Evolutionary conservation across 2,797 vertebrate genomes (phyloP).

Genomic region (Enteromius thamalakanensis): DNA sequence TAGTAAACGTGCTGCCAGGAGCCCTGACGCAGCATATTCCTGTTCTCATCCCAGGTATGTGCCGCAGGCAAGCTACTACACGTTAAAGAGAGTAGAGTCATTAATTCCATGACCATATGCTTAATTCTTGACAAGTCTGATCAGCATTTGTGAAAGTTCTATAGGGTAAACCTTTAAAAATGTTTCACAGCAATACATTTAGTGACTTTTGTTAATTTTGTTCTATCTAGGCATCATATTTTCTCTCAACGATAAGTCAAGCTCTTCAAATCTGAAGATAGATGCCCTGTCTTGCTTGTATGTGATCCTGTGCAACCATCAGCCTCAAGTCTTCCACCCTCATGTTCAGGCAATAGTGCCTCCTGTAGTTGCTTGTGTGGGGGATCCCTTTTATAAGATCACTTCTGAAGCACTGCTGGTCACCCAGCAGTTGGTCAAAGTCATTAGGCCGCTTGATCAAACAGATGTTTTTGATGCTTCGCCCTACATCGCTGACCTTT

Average conservation of each 20-base stretch:
- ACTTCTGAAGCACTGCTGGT: constrained; percentile 98
- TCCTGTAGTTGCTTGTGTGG: constrained; percentile 95
- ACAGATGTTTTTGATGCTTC: constrained; percentile 91
- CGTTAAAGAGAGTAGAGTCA: constrained; percentile 26
- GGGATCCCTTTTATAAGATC: constrained; percentile 99
- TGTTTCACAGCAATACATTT: background rate
- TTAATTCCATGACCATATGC: constrained; percentile 3
- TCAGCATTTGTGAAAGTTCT: background rate
- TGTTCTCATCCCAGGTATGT: constrained; percentile 72
- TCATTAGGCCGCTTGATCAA: constrained; percentile 94
- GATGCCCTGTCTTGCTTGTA: constrained; percentile 96
- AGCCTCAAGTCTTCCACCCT: constrained; percentile 95
- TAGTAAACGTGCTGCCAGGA: constrained; percentile 95
- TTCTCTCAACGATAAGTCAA: constrained; percentile 97
- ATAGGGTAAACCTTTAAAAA: background rate
- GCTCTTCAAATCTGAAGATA: constrained; percentile 98
- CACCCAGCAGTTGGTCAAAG: constrained; percentile 97
- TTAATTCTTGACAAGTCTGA: constrained; percentile 10
- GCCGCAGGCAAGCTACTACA: constrained; percentile 13
- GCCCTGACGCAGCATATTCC: constrained; percentile 95
- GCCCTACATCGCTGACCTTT: constrained; percentile 95
- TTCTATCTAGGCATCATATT: constrained; percentile 92
- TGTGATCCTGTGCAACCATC: constrained; percentile 96
- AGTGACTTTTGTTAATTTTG: constrained; percentile 36
- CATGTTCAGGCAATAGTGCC: constrained; percentile 96